Base-by-base conservation (phyloP, 2,797 vertebrate species). In the Eutrigla gurnardus region DNA sequence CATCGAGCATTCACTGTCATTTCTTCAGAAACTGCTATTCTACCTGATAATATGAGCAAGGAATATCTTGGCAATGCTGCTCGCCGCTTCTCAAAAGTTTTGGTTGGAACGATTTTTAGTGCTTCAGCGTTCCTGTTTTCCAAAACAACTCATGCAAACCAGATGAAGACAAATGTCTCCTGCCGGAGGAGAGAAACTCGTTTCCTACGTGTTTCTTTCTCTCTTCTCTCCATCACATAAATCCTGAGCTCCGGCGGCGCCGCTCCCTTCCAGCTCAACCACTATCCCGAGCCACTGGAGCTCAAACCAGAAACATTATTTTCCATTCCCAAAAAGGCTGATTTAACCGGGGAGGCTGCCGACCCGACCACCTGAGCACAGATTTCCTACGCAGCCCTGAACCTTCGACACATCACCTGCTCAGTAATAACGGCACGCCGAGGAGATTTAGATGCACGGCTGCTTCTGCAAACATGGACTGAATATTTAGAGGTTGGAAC, bases 281-380 rank as follows among this genome's bases (percentile, higher is more conserved):
- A 50, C 47, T 50, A 60, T 68, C 78, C 66, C 2, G 2, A 80
- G 53, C 59, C 33, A 37, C n/a, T 70, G 73, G 57, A 80, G 83
- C 71, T 73, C 54, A 73, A 70, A 70, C 40, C 65, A 42, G 36
- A 65, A 75, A 76, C 25, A 0, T 9, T 50, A 50, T 50, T 50
- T 50, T 50, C 47, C 47, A 11, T 25, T 50, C 47, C 47, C 47
- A 18, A 10, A 50, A 50, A 50, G 47, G 9, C 47, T 50, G 47
- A 50, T 50, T 50, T 50, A 50, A 11, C 47, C 6, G 63, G 65
- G 3, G 64, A 61, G 32, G 64, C 45, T 25, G 76, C 61, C 18
- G 47, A 43, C 65, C 33, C 50, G 53, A 70, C 71, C 75, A 73
- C 85, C 73, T 76, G 72, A 84, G 75, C 80, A 42, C 68, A 74